phyloP scores from a whole-genome alignment of 1,140 invertebrate species.

The Himalopsyche phryganea region DNA sequence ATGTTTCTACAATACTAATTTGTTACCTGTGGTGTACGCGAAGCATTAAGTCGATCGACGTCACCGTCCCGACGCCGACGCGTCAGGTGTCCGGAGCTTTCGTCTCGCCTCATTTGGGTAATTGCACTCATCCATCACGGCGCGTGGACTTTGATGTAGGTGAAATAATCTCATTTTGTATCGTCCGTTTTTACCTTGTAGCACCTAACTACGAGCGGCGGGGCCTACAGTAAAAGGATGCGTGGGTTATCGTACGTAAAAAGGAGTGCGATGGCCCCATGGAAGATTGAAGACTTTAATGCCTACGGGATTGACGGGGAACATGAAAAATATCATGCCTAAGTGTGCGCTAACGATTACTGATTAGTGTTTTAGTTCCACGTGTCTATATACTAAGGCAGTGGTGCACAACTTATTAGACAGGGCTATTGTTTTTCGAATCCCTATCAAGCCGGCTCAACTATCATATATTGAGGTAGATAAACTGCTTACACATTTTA shows the following conservation, averaged over 20 bases:
- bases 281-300: slow-evolving; percentile 33
- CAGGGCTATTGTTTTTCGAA: no score
- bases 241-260: neutral
- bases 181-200: slow-evolving; percentile 34
- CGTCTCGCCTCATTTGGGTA: slow-evolving; percentile 33
- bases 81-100: slow-evolving; percentile 29
- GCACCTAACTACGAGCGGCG: slow-evolving; percentile 8
- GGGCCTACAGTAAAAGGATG: neutral
- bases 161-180: slow-evolving; percentile 36
- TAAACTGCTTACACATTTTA: no score
- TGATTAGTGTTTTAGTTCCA: no score
- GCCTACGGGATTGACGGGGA: neutral
- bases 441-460: no score
- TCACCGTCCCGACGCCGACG: neutral
- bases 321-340: no score
- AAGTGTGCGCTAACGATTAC: no score
- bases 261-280: neutral
- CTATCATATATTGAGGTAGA: no score
- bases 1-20: no score
- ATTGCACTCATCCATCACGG: slow-evolving; percentile 34
- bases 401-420: no score
- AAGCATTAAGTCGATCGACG: no score
- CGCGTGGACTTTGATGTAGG: slow-evolving; percentile 32
- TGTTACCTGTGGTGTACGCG: no score
- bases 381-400: no score